Conservation (phyloP, 1,140 invertebrate species). For the Drosophila chauvacae region DNA sequence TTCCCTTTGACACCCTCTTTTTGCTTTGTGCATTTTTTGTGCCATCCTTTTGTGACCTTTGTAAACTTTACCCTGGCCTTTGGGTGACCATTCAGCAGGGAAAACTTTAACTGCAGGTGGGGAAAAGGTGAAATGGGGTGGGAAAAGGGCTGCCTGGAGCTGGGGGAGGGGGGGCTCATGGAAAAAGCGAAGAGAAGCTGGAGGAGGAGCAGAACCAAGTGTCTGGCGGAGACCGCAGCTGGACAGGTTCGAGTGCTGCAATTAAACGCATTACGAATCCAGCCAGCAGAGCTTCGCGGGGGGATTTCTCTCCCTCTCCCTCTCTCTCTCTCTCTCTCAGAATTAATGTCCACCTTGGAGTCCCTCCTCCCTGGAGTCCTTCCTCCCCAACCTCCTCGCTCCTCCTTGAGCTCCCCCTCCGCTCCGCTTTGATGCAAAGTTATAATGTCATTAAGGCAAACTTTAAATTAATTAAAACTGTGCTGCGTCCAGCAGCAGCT, state of each 20-base stretch:
- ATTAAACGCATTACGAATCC: constrained; percentile 67
- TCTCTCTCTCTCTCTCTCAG: not conserved
- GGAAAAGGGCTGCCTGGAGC: not conserved
- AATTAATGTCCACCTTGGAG: constrained; percentile 60
- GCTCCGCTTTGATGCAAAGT: constrained; percentile 63
- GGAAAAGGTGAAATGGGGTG: not conserved
- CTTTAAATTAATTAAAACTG: constrained; percentile 82
- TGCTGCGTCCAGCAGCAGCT: constrained; percentile 64
- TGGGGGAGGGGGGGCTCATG: not conserved
- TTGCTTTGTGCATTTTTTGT: not conserved
- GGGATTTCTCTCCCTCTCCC: not conserved
- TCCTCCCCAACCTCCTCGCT: not conserved
- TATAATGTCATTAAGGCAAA: constrained; percentile 80
- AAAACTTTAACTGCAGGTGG: constrained; percentile 6
- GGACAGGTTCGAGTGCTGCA: constrained; percentile 63
- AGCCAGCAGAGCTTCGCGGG: constrained; percentile 8
- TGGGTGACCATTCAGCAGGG: constrained; percentile 2
- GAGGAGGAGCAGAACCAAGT: not conserved
- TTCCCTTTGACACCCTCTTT: not conserved
- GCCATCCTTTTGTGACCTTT: not conserved
- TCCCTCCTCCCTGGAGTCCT: constrained; percentile 1
- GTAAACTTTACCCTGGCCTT: not conserved
- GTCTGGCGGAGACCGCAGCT: constrained; percentile 55
- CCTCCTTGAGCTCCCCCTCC: not conserved
- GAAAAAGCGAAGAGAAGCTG: too few species aligned